Conservation (phyloP, 2,888 invertebrate genomes). For the Lochmaea capreae region DNA sequence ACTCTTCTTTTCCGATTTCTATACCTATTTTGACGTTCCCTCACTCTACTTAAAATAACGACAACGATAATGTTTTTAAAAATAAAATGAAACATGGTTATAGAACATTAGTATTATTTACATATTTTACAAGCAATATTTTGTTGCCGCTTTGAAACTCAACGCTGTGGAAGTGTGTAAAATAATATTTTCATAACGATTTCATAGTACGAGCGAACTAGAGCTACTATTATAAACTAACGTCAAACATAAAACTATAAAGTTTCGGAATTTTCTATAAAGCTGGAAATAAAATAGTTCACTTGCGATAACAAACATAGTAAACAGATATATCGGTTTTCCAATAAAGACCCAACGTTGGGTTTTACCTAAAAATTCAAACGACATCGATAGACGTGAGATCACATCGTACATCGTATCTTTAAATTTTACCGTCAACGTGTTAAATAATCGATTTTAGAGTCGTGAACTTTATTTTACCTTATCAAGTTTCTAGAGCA, state of each 20-base stretch:
- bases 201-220: no score
- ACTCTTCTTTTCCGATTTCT: no score
- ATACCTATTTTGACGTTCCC: no score
- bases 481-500: conserved; percentile 3
- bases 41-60: no score
- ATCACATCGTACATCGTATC: background rate
- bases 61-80: no score
- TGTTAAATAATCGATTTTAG: conserved; percentile 12
- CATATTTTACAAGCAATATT: no score
- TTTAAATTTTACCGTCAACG: background rate
- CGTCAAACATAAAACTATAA: background rate
- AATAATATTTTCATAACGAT: no score
- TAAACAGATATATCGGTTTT: background rate
- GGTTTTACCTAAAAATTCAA: background rate
- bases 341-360: background rate
- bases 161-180: no score
- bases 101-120: no score
- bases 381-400: background rate
- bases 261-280: background rate
- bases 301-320: background rate
- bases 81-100: no score
- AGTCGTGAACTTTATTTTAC: conserved; percentile 6
- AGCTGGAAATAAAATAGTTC: background rate
- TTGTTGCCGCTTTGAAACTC: no score
- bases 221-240: no score